Evolutionary conservation across 2,888 invertebrate species (phyloP).

Genomic region (Crematogaster levior): DNA sequence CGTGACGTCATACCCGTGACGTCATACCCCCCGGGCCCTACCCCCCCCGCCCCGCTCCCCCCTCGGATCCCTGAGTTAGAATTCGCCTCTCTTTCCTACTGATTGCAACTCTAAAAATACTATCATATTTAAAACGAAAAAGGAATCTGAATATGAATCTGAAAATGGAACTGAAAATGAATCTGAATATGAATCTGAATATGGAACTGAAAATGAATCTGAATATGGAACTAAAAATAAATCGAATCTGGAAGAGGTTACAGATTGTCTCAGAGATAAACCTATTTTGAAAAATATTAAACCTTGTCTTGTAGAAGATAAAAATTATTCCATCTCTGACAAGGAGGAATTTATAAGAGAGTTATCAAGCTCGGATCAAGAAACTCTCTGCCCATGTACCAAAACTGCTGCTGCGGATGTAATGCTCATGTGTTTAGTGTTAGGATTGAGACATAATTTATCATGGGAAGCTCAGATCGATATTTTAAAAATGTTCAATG

Average conservation of each 20-base stretch:
- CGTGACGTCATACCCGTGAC: too few relatives aligned
- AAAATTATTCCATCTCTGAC: not conserved
- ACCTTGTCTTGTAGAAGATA: not conserved
- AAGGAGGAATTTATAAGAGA: not conserved
- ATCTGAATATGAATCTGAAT: too few relatives aligned
- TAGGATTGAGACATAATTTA: conserved; percentile 30
- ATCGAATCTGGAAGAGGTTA: not conserved
- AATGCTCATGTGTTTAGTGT: conserved; percentile 11
- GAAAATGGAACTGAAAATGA: too few relatives aligned
- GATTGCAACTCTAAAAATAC: not conserved
- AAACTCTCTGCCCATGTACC: conserved; percentile 21
- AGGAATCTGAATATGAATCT: too few relatives aligned
- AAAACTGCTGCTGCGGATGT: not conserved
- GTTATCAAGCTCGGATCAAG: not conserved
- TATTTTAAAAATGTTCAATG: conserved; percentile 29
- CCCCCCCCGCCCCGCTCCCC: too few relatives aligned
- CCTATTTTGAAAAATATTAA: not conserved
- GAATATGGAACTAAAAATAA: not conserved
- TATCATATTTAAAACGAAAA: not conserved
- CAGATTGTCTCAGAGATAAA: not conserved
- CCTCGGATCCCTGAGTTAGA: too few relatives aligned
- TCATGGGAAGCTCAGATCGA: conserved; percentile 29
- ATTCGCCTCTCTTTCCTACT: too few relatives aligned
- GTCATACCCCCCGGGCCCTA: too few relatives aligned
- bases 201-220: too few relatives aligned